These are phyloP conservation scores for Psylliodes chrysocephalus DNA, from an alignment of 2,888 invertebrate genomes.

Conservation along the genomic window DNA sequence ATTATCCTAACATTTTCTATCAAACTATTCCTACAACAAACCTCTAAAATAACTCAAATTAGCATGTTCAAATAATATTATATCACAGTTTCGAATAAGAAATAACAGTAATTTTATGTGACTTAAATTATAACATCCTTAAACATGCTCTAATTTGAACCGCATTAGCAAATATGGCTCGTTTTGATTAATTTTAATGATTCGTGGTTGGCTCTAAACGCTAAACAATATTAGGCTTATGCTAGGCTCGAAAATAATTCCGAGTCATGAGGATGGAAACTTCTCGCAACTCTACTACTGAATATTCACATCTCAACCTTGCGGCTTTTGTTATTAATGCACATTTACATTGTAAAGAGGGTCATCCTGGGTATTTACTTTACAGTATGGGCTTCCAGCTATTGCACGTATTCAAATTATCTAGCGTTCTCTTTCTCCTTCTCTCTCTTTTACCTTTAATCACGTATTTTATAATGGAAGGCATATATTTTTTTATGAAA, in stretches of 20 bases:
- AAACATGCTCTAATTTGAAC: background rate
- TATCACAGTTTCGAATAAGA: background rate
- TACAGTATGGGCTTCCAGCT: constrained; percentile 52
- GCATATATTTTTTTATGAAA: no score
- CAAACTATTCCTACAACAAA: no score
- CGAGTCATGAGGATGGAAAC: constrained; percentile 21
- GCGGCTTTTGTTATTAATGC: constrained; percentile 55
- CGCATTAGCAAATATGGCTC: constrained; percentile 11
- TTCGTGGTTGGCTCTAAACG: constrained; percentile 27
- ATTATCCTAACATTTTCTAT: no score
- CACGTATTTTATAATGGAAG: no score
- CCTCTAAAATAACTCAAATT: no score
- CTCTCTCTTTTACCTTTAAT: background rate
- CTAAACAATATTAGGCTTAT: constrained; percentile 37
- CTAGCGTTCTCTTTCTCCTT: background rate
- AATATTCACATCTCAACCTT: constrained; percentile 51
- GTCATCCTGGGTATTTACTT: constrained; percentile 59
- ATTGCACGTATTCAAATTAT: constrained; percentile 9
- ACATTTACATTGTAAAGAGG: constrained; percentile 60
- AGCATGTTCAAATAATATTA: no score
- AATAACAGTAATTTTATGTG: background rate
- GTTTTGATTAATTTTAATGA: constrained; percentile 31
- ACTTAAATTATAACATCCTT: background rate
- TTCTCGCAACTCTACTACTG: constrained; percentile 39
- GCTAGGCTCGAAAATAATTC: constrained; percentile 32